Evolutionary conservation across 2,797 vertebrate species (phyloP).

Genomic region (Chaunax sp.): DNA sequence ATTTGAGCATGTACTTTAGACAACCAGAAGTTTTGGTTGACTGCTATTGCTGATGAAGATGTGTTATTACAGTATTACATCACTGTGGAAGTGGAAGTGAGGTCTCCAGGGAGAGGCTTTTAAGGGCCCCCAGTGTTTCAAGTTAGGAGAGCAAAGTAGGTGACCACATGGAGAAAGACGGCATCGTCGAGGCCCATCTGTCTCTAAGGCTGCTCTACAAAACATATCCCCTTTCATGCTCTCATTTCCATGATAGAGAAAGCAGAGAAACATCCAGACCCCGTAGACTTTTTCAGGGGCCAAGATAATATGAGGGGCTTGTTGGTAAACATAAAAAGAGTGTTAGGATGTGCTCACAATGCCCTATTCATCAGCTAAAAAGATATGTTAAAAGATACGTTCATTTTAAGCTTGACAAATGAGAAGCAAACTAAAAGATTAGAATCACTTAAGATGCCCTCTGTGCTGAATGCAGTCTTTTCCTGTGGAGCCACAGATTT

Average conservation of each 20-base stretch:
- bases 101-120: conserved; percentile 55
- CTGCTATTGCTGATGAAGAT: conserved; percentile 61
- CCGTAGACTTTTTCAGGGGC: conserved; percentile 21
- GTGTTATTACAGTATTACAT: conserved; percentile 64
- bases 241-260: conserved; percentile 48
- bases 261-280: conserved; percentile 38
- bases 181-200: conserved; percentile 51
- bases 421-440: background rate
- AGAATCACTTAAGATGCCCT: conserved; percentile 4
- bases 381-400: background rate
- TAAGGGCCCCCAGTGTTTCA: conserved; percentile 53
- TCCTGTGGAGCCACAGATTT: conserved; percentile 8
- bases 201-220: conserved; percentile 60
- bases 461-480: conserved; percentile 17
- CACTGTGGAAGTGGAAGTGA: conserved; percentile 65
- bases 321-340: conserved; percentile 23
- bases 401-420: conserved; percentile 16
- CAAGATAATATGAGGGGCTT: conserved; percentile 18
- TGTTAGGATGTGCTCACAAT: conserved; percentile 15
- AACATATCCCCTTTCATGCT: conserved; percentile 62
- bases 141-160: conserved; percentile 53
- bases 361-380: conserved; percentile 16
- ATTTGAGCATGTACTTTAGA: conserved; percentile 48
- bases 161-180: conserved; percentile 59
- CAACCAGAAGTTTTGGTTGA: conserved; percentile 43